Conservation (phyloP, 1,140 invertebrate species). For the Mercenaria mercenaria region DNA sequence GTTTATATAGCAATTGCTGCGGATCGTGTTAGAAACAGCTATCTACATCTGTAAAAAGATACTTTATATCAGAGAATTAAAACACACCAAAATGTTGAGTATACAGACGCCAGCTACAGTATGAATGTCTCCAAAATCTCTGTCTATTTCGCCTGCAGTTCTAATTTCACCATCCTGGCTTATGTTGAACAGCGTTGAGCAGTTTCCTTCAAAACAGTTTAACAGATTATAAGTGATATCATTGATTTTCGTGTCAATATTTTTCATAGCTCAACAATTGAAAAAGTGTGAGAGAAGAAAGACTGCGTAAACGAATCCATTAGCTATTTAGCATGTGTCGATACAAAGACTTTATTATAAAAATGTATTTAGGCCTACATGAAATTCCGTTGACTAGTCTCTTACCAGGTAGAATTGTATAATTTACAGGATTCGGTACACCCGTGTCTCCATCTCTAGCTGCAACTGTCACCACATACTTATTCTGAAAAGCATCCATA, state of each 20-base stretch:
- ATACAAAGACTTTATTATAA: no score
- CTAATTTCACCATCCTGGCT: not conserved
- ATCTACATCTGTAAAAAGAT: no score
- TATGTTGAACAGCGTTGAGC: constrained; percentile 15
- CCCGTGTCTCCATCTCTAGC: constrained; percentile 30
- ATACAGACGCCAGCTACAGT: constrained; percentile 23
- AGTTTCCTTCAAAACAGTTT: not conserved
- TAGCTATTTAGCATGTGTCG: no score
- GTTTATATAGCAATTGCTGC: no score
- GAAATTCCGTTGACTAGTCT: no score
- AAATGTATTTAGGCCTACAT: no score
- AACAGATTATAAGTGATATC: not conserved
- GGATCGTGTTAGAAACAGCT: no score
- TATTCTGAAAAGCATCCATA: constrained; percentile 14
- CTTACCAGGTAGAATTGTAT: constrained; percentile 27
- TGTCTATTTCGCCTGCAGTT: constrained; percentile 21
- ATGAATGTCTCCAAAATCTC: constrained; percentile 26
- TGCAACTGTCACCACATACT: not conserved
- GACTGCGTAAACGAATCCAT: no score
- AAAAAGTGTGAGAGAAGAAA: no score
- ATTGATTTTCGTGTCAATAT: no score
- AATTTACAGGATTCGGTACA: constrained; percentile 37
- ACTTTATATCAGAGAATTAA: no score
- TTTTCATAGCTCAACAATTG: no score
- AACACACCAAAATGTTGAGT: constrained; percentile 21